Evolutionary conservation across 2,113 vertebrate genomes (phyloP), one percentile per base, ranked within the genome.

Genomic region (Nerophis lumbriciformis): DNA sequence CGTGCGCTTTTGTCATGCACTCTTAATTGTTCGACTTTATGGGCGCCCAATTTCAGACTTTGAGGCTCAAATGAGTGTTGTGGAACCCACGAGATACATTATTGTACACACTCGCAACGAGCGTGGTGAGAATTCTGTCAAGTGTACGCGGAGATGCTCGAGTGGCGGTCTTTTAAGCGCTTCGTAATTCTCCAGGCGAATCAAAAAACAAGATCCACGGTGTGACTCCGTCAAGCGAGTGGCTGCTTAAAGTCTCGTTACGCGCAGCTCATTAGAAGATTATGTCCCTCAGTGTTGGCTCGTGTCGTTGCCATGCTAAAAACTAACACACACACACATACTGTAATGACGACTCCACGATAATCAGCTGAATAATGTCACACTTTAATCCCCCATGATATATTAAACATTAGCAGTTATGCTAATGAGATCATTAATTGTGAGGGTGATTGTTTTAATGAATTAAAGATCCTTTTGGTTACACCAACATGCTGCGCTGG

Each of bases 381-480:
- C 19, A 14, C 56, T 55, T 61, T 69, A 71, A 75, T 78, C 62
- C 65, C 58, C 4, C 8, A 28, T 35, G 54, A 61, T 61, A 53
- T 61, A 68, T 78, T 68, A 60, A 53, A 70, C 42, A 37, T 16
- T 39, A 38, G 62, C 47, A 28, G 55, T 70, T 61, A 52, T 68
- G 72, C 57, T 78, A 74, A 78, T 75, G 65, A 48, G 54, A 45
- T 36, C 53, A 61, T 66, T 77, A 65, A 77, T 82, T 73, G 59
- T 55, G 65, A 48, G 65, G 53, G 65, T 76, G 53, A 76, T 68
- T 52, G 53, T 16, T 36, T 71, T 70, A 71, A 80, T 65, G 71
- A 54, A 56, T 75, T 65, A 60, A 69, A 53, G 59, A 61, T 61
- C 48, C 53, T 72, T 53, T 53, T 6, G 59, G 49, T 51, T 56